Evolutionary conservation across 2,888 invertebrate genomes (phyloP).

Genomic region (Hipparchia semele): DNA sequence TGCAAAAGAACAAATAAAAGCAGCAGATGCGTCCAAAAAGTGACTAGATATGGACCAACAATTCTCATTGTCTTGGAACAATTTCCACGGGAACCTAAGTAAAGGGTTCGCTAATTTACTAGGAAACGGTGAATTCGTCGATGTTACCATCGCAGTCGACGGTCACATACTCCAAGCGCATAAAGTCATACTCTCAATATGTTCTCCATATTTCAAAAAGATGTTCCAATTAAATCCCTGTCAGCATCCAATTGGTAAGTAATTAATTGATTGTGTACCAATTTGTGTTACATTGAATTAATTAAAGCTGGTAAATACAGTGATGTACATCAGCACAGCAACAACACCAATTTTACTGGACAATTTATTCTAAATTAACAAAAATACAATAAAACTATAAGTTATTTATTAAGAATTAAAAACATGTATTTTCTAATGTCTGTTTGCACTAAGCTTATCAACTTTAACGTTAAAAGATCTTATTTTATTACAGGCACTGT

Average conservation of each 20-base stretch:
- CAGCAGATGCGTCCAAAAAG: constrained; percentile 46
- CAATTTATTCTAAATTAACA: too few relatives aligned
- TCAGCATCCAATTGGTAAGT: constrained; percentile 85
- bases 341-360: too few relatives aligned
- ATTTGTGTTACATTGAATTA: constrained; percentile 1
- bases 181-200: constrained; percentile 87
- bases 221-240: constrained; percentile 86
- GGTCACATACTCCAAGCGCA: constrained; percentile 87
- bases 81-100: constrained; percentile 87
- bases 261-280: constrained; percentile 27
- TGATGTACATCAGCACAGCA: neutral
- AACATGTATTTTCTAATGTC: too few relatives aligned
- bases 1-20: constrained; percentile 50
- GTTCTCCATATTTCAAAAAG: constrained; percentile 88
- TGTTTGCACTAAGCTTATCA: too few relatives aligned
- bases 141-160: constrained; percentile 85
- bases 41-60: constrained; percentile 84
- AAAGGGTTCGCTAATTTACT: constrained; percentile 85
- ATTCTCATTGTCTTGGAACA: constrained; percentile 89
- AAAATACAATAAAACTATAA: too few relatives aligned
- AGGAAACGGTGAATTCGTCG: constrained; percentile 83
- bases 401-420: too few relatives aligned
- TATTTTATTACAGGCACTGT: too few relatives aligned
- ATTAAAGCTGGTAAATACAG: neutral
- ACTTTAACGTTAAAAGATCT: too few relatives aligned